phyloP scores from a whole-genome alignment of 2,113 vertebrate genomes.

The Aramus guarauna region DNA sequence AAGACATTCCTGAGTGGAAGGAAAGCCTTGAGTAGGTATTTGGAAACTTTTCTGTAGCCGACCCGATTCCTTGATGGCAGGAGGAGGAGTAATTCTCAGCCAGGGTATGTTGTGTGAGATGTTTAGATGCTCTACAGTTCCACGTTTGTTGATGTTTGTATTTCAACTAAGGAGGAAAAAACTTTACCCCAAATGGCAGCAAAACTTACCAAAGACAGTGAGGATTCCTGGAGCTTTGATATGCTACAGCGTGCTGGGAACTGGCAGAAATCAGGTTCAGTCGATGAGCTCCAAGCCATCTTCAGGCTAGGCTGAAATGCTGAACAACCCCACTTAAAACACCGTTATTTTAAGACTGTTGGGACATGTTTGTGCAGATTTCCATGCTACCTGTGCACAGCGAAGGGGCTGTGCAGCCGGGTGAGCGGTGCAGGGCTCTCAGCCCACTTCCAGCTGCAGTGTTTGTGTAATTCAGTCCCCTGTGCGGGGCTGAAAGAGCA shows the following conservation, averaged over 20 bases:
- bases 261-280: not conserved
- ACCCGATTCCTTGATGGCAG: fast-evolving
- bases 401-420: not conserved
- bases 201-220: not conserved
- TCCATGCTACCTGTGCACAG: fast-evolving
- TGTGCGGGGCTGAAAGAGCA: not conserved
- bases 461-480: not conserved
- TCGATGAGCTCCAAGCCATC: not conserved
- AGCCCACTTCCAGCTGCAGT: fast-evolving
- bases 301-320: not conserved
- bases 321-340: not conserved
- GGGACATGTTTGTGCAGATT: not conserved
- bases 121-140: not conserved
- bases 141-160: not conserved
- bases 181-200: not conserved
- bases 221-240: fast-evolving
- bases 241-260: not conserved
- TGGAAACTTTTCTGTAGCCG: not conserved
- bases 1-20: not conserved
- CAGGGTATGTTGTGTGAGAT: not conserved
- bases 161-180: not conserved
- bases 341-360: not conserved
- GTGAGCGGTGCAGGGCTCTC: not conserved
- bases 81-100: not conserved
- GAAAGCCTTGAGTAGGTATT: not conserved